Evolutionary conservation across 2,888 invertebrate genomes (phyloP).

Genomic region (Eristalis tenax): DNA sequence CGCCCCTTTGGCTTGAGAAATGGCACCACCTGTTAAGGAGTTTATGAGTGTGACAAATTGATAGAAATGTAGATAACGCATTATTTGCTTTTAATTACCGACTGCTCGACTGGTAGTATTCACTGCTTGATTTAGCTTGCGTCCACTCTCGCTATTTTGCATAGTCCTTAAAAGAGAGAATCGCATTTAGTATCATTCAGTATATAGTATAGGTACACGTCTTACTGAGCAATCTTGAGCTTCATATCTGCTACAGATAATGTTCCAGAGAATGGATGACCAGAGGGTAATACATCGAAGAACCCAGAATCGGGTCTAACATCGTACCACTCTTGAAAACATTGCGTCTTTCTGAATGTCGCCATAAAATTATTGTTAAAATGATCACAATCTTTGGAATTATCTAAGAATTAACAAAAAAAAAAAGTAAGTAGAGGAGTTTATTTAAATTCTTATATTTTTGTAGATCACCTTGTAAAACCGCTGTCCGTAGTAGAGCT

Average conservation of each 20-base stretch:
- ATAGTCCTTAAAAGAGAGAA: slow-evolving; percentile 87
- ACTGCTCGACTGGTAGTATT: slow-evolving; percentile 95
- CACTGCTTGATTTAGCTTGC: slow-evolving; percentile 96
- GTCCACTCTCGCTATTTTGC: slow-evolving; percentile 95
- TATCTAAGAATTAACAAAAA: slow-evolving; percentile 31
- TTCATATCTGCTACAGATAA: slow-evolving; percentile 97
- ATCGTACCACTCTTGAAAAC: slow-evolving; percentile 91
- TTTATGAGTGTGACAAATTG: slow-evolving; percentile 72
- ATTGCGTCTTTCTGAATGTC: slow-evolving; percentile 93
- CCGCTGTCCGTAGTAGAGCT: slow-evolving; percentile 90
- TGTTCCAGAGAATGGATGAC: slow-evolving; percentile 97
- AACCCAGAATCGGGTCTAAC: slow-evolving; percentile 85
- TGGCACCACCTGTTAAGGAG: slow-evolving; percentile 87
- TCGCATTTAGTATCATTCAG: neutral
- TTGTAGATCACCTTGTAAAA: slow-evolving; percentile 84
- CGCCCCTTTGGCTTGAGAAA: slow-evolving; percentile 93
- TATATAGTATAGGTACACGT: slow-evolving; percentile 70
- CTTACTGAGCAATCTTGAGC: slow-evolving; percentile 93
- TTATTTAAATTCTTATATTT: neutral
- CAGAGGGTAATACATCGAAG: slow-evolving; percentile 87
- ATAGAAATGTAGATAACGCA: neutral
- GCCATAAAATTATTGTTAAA: slow-evolving; percentile 92
- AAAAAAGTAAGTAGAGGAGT: neutral
- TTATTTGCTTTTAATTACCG: slow-evolving; percentile 79
- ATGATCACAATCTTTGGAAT: slow-evolving; percentile 90